A percentile compares a stretch with the other conserved stretches of the same genome.
Conservation (phyloP, 2,797 vertebrate genomes). For the Gymnoscopelus microlampas region DNA sequence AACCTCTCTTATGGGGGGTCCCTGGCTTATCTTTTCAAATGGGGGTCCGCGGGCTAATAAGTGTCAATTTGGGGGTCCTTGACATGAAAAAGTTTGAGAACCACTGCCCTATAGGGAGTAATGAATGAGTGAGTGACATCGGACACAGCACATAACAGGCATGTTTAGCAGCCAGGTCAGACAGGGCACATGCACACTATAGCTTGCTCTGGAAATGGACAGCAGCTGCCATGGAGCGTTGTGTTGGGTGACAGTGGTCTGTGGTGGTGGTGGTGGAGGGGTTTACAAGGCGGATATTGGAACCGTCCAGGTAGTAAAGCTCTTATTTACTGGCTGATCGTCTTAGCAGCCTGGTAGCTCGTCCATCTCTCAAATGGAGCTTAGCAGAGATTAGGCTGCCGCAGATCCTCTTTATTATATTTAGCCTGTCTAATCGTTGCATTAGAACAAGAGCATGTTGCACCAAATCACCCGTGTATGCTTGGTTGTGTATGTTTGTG, state of each 20-base stretch:
- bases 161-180: background rate
- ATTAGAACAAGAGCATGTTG: constrained; percentile 46
- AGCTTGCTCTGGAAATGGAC: constrained; percentile 19
- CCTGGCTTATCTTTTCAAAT: too few species aligned
- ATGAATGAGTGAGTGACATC: background rate
- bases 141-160: background rate
- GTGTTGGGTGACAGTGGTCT: too few species aligned
- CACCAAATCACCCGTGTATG: background rate
- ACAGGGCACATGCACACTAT: background rate
- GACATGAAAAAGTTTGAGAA: too few species aligned
- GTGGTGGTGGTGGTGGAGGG: background rate
- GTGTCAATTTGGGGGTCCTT: too few species aligned
- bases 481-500: constrained; percentile 1
- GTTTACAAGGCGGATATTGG: constrained; percentile 48
- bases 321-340: constrained; percentile 58
- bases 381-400: constrained; percentile 55
- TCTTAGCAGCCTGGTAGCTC: constrained; percentile 48
- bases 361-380: constrained; percentile 62
- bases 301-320: constrained; percentile 62
- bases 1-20: too few species aligned
- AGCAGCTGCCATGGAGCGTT: constrained; percentile 42
- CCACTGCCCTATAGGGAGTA: too few species aligned
- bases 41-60: too few species aligned
- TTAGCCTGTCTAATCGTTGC: constrained; percentile 64
- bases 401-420: constrained; percentile 64